Percentiles rank a stretch among this genome's conserved stretches.
Evolutionary conservation across 2,113 vertebrate species (phyloP).

Genomic region (Natator depressus): DNA sequence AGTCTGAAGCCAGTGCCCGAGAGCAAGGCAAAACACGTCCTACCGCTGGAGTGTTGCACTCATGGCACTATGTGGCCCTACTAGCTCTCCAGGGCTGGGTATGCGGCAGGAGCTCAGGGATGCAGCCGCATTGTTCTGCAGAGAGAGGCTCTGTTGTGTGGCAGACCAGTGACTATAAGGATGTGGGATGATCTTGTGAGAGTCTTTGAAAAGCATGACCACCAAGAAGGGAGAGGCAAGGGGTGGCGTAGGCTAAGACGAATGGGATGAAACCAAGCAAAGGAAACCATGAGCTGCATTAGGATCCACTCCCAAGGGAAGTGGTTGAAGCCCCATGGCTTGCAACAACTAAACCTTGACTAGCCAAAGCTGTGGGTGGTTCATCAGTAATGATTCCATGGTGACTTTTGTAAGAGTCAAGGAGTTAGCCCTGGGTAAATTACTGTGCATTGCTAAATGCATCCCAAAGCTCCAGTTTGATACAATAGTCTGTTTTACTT

Average conservation of each 20-base stretch:
- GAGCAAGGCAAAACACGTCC: background rate
- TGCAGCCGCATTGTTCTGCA: background rate
- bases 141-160: background rate
- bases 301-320: background rate
- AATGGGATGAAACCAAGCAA: background rate
- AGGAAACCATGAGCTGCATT: background rate
- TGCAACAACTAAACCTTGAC: background rate
- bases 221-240: background rate
- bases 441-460: background rate
- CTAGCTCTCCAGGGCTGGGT: background rate
- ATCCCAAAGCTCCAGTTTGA: background rate
- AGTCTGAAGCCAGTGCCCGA: background rate
- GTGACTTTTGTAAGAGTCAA: background rate
- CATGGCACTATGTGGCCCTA: background rate
- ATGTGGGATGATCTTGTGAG: background rate
- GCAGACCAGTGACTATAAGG: background rate
- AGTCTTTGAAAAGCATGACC: background rate
- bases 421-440: background rate
- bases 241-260: background rate
- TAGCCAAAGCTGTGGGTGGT: accelerated
- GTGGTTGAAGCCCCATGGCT: background rate
- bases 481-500: background rate
- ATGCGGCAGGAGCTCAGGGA: background rate
- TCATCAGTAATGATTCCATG: background rate
- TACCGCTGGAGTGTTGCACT: background rate